Evolutionary conservation across 2,888 invertebrate genomes (phyloP).

Genomic region (Meteorus cinctellus): DNA sequence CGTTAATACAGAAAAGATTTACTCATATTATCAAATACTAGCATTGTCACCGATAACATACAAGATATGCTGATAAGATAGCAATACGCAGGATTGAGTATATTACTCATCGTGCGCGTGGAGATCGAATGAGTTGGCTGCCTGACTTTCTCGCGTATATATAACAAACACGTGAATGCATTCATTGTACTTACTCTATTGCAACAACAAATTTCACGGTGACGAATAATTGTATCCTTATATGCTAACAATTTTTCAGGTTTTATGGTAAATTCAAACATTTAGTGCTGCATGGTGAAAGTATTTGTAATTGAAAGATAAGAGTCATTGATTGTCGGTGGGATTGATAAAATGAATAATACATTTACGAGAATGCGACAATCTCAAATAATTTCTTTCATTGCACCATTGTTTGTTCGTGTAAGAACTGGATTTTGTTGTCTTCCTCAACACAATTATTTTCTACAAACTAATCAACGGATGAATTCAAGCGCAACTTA

Average conservation of each 20-base stretch:
- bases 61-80: constrained; percentile 30
- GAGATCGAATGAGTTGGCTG: neutral
- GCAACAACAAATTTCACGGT: neutral
- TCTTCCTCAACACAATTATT: no score
- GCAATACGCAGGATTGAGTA: neutral
- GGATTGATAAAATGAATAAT: no score
- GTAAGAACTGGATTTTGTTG: no score
- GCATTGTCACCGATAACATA: constrained; percentile 17
- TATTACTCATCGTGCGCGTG: constrained; percentile 30
- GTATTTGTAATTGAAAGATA: no score
- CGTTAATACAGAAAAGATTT: neutral
- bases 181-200: neutral
- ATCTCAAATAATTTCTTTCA: no score
- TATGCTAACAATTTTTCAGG: neutral
- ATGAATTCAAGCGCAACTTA: no score
- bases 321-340: no score
- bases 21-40: constrained; percentile 7
- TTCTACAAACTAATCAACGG: no score
- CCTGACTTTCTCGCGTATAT: neutral
- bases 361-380: no score
- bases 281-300: no score
- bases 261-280: neutral
- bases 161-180: neutral
- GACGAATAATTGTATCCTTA: neutral
- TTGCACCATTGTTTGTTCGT: no score